Evolutionary conservation across 2,113 vertebrate species (phyloP).

Genomic region (Tragelaphus strepsiceros): DNA sequence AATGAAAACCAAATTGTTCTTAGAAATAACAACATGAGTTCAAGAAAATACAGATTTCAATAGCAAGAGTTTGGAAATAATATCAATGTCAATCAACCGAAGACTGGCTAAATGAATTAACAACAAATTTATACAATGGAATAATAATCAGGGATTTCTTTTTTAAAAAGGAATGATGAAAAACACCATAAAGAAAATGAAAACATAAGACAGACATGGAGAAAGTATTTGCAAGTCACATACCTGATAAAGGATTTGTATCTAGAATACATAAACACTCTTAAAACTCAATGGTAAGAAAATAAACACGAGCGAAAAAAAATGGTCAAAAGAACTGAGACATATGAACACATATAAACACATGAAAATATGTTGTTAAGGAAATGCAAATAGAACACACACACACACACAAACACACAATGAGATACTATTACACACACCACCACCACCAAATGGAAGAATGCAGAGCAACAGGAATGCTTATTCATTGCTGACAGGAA

Average conservation of each 20-base stretch:
- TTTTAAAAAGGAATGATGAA: not conserved
- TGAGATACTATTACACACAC: not conserved
- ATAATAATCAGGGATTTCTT: not conserved
- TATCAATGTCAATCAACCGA: not conserved
- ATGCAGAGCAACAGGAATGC: not conserved
- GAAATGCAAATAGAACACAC: not conserved
- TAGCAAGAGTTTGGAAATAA: not conserved
- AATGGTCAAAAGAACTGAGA: not conserved
- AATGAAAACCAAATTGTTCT: not conserved
- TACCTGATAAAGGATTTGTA: not conserved
- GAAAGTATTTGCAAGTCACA: not conserved
- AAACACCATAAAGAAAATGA: not conserved
- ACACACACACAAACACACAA: not conserved
- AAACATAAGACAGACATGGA: not conserved
- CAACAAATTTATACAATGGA: not conserved
- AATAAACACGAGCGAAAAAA: not conserved
- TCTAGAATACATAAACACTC: not conserved
- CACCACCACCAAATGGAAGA: not conserved
- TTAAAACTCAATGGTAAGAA: not conserved
- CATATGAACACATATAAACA: not conserved
- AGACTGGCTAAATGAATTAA: not conserved
- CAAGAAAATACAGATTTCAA: not conserved
- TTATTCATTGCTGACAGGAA: not conserved
- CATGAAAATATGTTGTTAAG: not conserved
- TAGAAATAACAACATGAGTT: not conserved